Conservation (phyloP, 1,140 invertebrate species). For the Anagrus nilaparvatae region DNA sequence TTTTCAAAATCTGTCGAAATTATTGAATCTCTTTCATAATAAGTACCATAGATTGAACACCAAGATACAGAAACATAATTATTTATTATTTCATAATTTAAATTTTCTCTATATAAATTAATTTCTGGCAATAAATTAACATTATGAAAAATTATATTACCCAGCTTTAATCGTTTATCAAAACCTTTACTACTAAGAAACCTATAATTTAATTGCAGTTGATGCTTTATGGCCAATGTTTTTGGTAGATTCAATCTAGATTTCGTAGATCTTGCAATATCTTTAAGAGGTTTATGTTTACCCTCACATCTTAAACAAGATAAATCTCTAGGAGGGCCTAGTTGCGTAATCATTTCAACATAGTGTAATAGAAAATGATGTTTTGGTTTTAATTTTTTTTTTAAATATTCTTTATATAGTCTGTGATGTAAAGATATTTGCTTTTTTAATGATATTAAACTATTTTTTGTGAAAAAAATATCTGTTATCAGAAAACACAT, state of each 20-base stretch:
- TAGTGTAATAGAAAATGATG: slow-evolving; percentile 21
- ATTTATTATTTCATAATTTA: neutral
- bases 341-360: slow-evolving; percentile 9
- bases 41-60: neutral
- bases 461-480: slow-evolving; percentile 3
- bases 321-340: slow-evolving; percentile 16
- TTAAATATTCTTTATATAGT: slow-evolving; percentile 18
- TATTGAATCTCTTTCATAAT: neutral
- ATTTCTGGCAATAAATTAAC: slow-evolving; percentile 3
- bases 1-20: neutral
- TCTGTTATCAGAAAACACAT: slow-evolving; percentile 18
- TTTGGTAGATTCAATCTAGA: slow-evolving; percentile 16
- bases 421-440: slow-evolving; percentile 15
- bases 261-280: slow-evolving; percentile 8
- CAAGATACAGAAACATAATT: slow-evolving; percentile 3
- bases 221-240: slow-evolving; percentile 14
- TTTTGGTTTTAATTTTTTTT: slow-evolving; percentile 19
- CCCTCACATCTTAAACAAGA: slow-evolving; percentile 18
- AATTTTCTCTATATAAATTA: neutral
- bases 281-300: slow-evolving; percentile 18
- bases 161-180: neutral
- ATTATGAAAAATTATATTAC: neutral
- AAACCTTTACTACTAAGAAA: slow-evolving; percentile 10
- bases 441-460: slow-evolving; percentile 1
- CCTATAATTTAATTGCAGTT: slow-evolving; percentile 11